Evolutionary conservation across 2,888 invertebrate species (phyloP), one percentile per base, ranked within the genome.

Genomic region (Mylabris sibirica): DNA sequence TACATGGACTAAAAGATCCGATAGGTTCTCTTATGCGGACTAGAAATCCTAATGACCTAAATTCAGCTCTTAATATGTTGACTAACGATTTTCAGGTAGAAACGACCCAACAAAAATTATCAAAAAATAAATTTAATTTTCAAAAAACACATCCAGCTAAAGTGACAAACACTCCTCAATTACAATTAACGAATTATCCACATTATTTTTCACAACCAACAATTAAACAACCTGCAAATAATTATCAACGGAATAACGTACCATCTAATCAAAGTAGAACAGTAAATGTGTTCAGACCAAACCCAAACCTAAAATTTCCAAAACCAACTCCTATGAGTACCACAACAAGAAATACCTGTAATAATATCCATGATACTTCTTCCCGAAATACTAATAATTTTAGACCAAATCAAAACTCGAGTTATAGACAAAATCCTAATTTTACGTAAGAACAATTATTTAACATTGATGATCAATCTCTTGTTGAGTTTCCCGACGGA

Each of bases 1-100:
- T 67, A 35, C 41, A 26, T 1, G 63, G 67, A 22, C 17, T 66
- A 38, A 69, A 63, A 38, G 66, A 66, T 17, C 69, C 69, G 14
- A 22, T 69, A 2, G 69, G 66, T 57, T 63, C 63, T 9, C 57
- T 69, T 26, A 66, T 69, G 69, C 24, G 63, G n/a, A 66, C 66
- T 4, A 66, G 66, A 59, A 69, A 62, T 20, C 64, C 68, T 17
- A 11, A 20, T 17, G 66, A 69, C 60, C 17, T 30, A 20, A 49
- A 49, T 9, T 17, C 49, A 1, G 49, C 49, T 2, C 20, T 49
- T 5, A 49, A 49, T 20, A 49, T 49, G 49, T 49, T 49, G 17
- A 49, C 20, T 1, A 49, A 49, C 9, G 49, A 49, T 20, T 49
- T 49, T 49, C 49, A 49, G 8, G 17, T 49, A 49, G 49, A 49